Conservation (phyloP, 1,140 invertebrate species). For the Pseudomyrmex cubaensis region DNA sequence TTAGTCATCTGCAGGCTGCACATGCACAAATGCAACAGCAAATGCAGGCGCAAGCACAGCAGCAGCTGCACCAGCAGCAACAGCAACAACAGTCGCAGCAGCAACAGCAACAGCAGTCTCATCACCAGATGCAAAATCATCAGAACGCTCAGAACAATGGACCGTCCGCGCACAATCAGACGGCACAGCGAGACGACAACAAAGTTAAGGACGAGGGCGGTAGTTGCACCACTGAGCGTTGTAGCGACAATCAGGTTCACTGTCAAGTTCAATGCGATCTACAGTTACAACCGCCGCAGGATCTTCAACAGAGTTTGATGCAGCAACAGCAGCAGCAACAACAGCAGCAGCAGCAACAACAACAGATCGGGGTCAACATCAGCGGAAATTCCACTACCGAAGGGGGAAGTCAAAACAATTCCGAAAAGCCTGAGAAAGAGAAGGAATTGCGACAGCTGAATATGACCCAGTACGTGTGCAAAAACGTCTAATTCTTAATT, state of each 20-base stretch:
- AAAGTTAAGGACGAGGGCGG: slow-evolving; percentile 83
- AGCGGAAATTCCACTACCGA: slow-evolving; percentile 76
- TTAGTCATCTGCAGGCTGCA: slow-evolving; percentile 83
- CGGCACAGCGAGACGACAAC: slow-evolving; percentile 79
- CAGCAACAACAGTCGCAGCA: slow-evolving; percentile 71
- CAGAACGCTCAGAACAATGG: slow-evolving; percentile 80
- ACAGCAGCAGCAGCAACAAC: slow-evolving; percentile 75
- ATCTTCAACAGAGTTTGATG: slow-evolving; percentile 83
- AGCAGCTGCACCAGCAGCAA: slow-evolving; percentile 77
- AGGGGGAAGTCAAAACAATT: slow-evolving; percentile 75
- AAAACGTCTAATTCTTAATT: background rate
- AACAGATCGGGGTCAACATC: slow-evolving; percentile 80
- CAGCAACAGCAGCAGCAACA: slow-evolving; percentile 81
- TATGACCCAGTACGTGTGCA: slow-evolving; percentile 82
- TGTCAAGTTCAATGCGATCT: slow-evolving; percentile 83
- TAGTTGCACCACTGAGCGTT: slow-evolving; percentile 82
- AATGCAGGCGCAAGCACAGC: slow-evolving; percentile 82
- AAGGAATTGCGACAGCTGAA: slow-evolving; percentile 83
- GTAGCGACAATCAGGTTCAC: slow-evolving; percentile 83
- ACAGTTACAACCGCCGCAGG: slow-evolving; percentile 82
- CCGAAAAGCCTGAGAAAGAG: slow-evolving; percentile 81
- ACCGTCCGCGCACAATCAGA: slow-evolving; percentile 78
- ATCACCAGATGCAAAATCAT: slow-evolving; percentile 83
- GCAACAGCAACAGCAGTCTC: slow-evolving; percentile 78
- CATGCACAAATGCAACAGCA: slow-evolving; percentile 85